phyloP scores from a whole-genome alignment of 35 echinoderm and acorn worm genomes.

The Heliocidaris tuberculata region DNA sequence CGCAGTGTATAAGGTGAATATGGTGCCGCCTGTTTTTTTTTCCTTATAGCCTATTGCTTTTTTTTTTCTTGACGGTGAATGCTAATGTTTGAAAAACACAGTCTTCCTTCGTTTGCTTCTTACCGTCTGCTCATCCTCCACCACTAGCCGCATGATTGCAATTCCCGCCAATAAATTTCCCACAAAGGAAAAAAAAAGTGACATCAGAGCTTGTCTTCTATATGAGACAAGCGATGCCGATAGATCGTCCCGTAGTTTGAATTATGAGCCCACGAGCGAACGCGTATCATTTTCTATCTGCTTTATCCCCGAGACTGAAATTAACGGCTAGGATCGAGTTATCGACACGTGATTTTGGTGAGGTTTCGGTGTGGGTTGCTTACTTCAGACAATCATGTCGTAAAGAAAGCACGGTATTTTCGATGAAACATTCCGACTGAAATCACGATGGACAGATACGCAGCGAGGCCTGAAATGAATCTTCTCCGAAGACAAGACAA shows the following conservation, averaged over 20 bases:
- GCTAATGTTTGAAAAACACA: background rate
- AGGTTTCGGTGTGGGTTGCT: slow-evolving; percentile 20
- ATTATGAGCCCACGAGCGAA: slow-evolving; percentile 16
- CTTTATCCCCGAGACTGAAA: slow-evolving; percentile 12
- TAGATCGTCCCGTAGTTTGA: background rate
- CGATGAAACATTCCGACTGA: slow-evolving; percentile 31
- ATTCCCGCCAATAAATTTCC: slow-evolving; percentile 23
- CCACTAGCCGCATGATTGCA: background rate
- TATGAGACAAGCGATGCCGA: background rate
- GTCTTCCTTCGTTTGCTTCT: background rate
- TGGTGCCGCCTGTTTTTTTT: too few species aligned
- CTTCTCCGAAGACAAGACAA: slow-evolving; percentile 20
- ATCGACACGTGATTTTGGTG: slow-evolving; percentile 41
- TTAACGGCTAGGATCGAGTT: slow-evolving; percentile 29
- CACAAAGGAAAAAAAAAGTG: background rate
- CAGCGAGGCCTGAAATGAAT: slow-evolving; percentile 28
- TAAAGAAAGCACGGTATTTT: slow-evolving; percentile 15
- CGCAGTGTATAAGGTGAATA: too few species aligned
- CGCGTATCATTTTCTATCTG: slow-evolving; percentile 1
- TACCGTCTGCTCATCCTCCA: background rate
- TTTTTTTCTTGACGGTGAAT: background rate
- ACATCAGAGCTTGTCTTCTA: background rate
- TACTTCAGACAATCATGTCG: slow-evolving; percentile 16
- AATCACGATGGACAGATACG: slow-evolving; percentile 1
- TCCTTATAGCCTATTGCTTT: background rate